Evolutionary conservation across 2,113 vertebrate species (phyloP), one percentile per base, ranked within the genome.

Genomic region (Seriola quinqueradiata): DNA sequence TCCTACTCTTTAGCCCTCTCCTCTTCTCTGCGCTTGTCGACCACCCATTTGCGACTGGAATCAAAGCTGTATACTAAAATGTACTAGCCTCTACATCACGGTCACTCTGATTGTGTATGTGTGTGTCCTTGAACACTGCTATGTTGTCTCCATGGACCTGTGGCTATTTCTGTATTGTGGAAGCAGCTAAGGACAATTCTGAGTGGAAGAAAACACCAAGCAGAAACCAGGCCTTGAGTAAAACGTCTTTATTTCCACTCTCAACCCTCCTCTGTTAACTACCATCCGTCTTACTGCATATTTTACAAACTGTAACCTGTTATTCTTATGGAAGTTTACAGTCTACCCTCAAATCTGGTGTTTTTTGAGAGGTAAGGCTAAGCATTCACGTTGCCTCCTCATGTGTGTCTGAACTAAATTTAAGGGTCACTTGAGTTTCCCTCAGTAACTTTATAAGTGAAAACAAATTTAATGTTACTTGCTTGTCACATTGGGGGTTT

Each of bases 111-210:
- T 14, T 76, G n/a, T 23, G 12, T 58, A 11, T 34, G 3, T 19
- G 1, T 25, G 5, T 65, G 42, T 10, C 23, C 19, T 36, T 71
- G 14, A 64, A 16, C 4, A 8, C 42, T 28, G 28, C 28, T 71
- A 57, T 40, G 36, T 72, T 68, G 52, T 63, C 57, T 83, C 32
- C 14, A 19, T 17, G 54, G 48, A 40, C 40, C 10, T 68, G 38
- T 36, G 34, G 59, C 63, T 83, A 68, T 83, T 85, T 75, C 32
- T 66, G 71, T 66, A 32, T 55, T 25, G 11, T 66, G 54, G 64
- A 70, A 52, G 60, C 70, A 69, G 55, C 50, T 59, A 48, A 19
- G 28, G 36, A 54, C 58, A 57, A 21, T 70, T 50, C 8, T 73
- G 23, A 67, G 55, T 50, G 44, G 40, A 28, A 63, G 38, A 52